Evolutionary conservation across 2,113 vertebrate species (phyloP), one percentile per base, ranked within the genome.

Genomic region (Corvus moneduloides): DNA sequence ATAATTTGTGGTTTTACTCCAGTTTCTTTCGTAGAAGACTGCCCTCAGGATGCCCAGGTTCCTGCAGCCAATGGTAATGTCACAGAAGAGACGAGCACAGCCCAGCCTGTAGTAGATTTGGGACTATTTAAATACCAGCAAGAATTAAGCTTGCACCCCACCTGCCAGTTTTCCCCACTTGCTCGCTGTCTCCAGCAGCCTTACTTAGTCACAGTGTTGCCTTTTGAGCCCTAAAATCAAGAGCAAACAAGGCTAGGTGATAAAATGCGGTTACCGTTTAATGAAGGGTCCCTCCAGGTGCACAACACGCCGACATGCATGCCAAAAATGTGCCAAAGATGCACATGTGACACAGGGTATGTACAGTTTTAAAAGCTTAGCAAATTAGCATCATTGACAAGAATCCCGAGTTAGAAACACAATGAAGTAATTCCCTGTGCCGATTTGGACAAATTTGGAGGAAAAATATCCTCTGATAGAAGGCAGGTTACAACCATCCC

Each of bases 261-360:
- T 13, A 43, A 61, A 61, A 43, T 43, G 32, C 1, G 1, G 16
- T 24, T 35, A 16, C 46, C 1, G 0, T 72, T 32, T 44, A 52
- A 44, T 8, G 13, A 32, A 62, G 16, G 16, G 16, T 37, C 58
- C 23, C n/a, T 35, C n/a, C 35, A 26, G 23, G 15, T 20, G 5
- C 13, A 10, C 32, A 43, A 24, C 5, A 32, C 16, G 16, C 46
- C 0, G 0, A 44, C 0, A 0, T 14, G 10, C 11, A 7, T 0
- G 0, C 21, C 16, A 17, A 72, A 54, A 73, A 21, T 17, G 8
- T 0, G 0, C 16, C 33, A 54, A 52, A 44, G 13, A 52, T 26
- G 21, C 10, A 35, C 13, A 20, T 0, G 4, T 35, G 46, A 26
- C 3, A 21, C 20, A 37, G 7, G 2, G 7, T 12, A 32, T 1